phyloP scores from a whole-genome alignment of 2,888 invertebrate species.

The Endotricha flammealis region DNA sequence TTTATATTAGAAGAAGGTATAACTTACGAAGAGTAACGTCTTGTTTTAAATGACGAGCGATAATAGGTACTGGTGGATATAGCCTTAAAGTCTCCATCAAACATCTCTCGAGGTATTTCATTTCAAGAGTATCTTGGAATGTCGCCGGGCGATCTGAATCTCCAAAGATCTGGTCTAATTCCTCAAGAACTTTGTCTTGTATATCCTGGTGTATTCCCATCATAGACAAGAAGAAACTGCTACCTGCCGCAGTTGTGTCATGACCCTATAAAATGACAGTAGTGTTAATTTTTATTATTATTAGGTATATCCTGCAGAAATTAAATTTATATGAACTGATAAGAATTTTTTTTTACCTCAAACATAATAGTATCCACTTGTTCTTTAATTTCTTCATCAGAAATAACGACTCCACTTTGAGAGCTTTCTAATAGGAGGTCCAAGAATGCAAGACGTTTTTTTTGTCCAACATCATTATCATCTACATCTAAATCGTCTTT shows the following conservation, averaged over 20 bases:
- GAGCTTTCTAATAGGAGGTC: constrained; percentile 90
- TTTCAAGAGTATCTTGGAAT: constrained; percentile 89
- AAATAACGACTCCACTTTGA: constrained; percentile 83
- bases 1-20: neutral
- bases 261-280: constrained; percentile 76
- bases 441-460: constrained; percentile 90
- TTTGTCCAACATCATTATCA: constrained; percentile 86
- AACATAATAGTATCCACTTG: constrained; percentile 93
- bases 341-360: constrained; percentile 75
- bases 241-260: constrained; percentile 89
- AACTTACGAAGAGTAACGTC: constrained; percentile 84
- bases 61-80: constrained; percentile 89
- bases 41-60: constrained; percentile 84
- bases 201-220: constrained; percentile 86
- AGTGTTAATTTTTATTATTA: neutral
- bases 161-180: constrained; percentile 86
- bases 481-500: constrained; percentile 91
- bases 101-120: constrained; percentile 90
- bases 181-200: constrained; percentile 85
- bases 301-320: neutral
- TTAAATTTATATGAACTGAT: neutral
- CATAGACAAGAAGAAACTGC: constrained; percentile 88
- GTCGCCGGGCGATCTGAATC: constrained; percentile 86
- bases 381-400: constrained; percentile 88
- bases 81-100: constrained; percentile 88